Conservation (phyloP, 1,140 invertebrate species). For the Cotesia typhae region DNA sequence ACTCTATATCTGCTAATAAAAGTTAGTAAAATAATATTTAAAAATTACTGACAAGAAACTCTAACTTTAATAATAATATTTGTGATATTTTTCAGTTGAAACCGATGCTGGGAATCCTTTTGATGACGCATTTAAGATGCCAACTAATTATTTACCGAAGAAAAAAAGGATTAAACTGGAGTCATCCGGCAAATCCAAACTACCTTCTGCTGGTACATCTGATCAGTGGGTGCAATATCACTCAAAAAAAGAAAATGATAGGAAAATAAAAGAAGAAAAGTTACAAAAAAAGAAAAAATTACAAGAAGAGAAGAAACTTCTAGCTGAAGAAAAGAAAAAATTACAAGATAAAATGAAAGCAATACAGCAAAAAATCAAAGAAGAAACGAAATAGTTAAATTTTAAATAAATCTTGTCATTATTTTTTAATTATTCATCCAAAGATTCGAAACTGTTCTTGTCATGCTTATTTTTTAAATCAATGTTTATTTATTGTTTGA, state of each 20-base stretch:
- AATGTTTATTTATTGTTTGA: too few species aligned
- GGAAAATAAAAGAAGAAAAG: conserved; percentile 25
- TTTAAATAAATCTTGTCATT: too few species aligned
- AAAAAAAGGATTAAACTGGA: conserved; percentile 30
- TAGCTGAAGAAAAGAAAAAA: conserved; percentile 28
- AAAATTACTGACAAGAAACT: conserved; percentile 8
- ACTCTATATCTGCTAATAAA: conserved; percentile 19
- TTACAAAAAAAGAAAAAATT: conserved; percentile 13
- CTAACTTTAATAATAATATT: background rate
- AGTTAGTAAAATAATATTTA: conserved; percentile 20
- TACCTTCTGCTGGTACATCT: conserved; percentile 26
- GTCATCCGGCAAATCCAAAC: conserved; percentile 18
- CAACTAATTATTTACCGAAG: conserved; percentile 29
- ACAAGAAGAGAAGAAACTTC: conserved; percentile 20
- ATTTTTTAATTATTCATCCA: too few species aligned
- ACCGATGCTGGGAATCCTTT: conserved; percentile 16
- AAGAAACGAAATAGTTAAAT: too few species aligned
- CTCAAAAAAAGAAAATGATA: conserved; percentile 16
- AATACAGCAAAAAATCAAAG: conserved; percentile 30
- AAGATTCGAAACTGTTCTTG: too few species aligned
- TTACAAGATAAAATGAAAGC: conserved; percentile 30
- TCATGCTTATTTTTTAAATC: too few species aligned
- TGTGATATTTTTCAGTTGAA: conserved; percentile 1
- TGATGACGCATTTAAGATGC: conserved; percentile 27
- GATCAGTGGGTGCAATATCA: conserved; percentile 18